Evolutionary conservation across 2,113 vertebrate genomes (phyloP).

Genomic region (Riparia riparia): DNA sequence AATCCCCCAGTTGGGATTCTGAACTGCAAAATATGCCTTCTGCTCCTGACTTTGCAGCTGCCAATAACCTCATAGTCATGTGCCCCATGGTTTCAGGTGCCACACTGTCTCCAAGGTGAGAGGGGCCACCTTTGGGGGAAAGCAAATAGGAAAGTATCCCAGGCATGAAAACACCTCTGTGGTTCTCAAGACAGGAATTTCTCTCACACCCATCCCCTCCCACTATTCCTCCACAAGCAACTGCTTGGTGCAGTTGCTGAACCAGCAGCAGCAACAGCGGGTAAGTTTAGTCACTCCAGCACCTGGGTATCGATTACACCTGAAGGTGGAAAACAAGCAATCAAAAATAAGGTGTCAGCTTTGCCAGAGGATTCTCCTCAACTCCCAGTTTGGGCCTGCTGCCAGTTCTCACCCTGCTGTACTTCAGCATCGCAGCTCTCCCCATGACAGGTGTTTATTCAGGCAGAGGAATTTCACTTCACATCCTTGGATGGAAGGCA

Average conservation of each 20-base stretch:
- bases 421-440: conserved; percentile 10
- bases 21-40: background rate
- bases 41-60: background rate
- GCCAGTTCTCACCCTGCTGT: background rate
- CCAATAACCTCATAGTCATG: background rate
- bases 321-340: background rate
- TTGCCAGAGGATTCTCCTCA: background rate
- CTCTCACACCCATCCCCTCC: conserved; percentile 55
- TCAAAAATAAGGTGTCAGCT: background rate
- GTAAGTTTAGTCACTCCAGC: conserved; percentile 4
- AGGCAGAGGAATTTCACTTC: background rate
- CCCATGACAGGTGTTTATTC: background rate
- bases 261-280: background rate
- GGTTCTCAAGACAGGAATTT: conserved; percentile 68
- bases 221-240: conserved; percentile 52
- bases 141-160: conserved; percentile 71
- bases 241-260: conserved; percentile 9
- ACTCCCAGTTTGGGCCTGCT: background rate
- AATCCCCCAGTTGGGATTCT: background rate
- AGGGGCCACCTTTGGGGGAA: conserved; percentile 27
- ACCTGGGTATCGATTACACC: background rate
- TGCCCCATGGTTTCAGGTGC: conserved; percentile 24
- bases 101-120: conserved; percentile 16
- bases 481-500: background rate
- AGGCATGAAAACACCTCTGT: conserved; percentile 49